Evolutionary conservation across 2,888 invertebrate species (phyloP).

Genomic region (Maniola hyperantus): DNA sequence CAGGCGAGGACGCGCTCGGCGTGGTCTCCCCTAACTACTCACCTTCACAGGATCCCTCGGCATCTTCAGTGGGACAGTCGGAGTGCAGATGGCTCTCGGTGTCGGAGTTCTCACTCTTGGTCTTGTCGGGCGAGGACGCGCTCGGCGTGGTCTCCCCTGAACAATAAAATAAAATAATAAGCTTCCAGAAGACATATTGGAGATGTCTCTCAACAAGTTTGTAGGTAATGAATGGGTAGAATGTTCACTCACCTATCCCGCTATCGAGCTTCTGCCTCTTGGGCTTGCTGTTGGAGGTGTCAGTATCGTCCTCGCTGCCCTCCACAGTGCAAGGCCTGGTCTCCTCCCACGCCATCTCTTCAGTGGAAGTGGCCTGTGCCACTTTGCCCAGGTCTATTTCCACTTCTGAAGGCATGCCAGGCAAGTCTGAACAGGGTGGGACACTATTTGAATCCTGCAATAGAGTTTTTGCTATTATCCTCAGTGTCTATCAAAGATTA

Average conservation of each 20-base stretch:
- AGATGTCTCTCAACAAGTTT: no score
- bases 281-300: slow-evolving; percentile 41
- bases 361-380: slow-evolving; percentile 18
- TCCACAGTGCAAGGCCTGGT: background rate
- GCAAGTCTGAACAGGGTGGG: slow-evolving; percentile 24
- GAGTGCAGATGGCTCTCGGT: slow-evolving; percentile 29
- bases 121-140: slow-evolving; percentile 46
- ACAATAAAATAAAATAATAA: background rate
- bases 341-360: slow-evolving; percentile 36
- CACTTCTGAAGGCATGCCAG: slow-evolving; percentile 38
- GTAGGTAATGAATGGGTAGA: no score
- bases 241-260: slow-evolving; percentile 78
- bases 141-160: slow-evolving; percentile 64
- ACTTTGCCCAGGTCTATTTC: slow-evolving; percentile 37
- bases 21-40: no score
- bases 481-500: no score
- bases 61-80: slow-evolving; percentile 27
- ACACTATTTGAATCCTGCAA: slow-evolving; percentile 18
- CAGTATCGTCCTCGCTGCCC: slow-evolving; percentile 19
- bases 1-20: no score
- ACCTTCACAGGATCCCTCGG: background rate
- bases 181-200: no score
- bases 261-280: slow-evolving; percentile 84
- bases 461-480: background rate
- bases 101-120: slow-evolving; percentile 42